Conservation (phyloP, 2,113 vertebrate species). For the Abramis brama region DNA sequence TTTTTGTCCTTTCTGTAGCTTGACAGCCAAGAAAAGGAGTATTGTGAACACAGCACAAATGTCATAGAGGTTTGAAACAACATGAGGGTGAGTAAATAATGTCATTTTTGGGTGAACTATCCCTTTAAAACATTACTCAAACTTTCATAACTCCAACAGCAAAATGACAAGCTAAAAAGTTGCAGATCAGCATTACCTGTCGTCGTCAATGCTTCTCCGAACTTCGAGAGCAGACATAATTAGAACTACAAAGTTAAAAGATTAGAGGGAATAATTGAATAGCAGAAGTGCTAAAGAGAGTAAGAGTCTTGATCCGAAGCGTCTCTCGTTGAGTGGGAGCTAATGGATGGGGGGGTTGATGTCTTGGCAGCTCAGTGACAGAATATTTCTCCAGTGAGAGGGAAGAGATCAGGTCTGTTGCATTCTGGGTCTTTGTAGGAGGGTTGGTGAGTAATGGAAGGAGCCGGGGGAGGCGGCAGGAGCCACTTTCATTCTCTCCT, state of each 20-base stretch:
- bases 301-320: slow-evolving; percentile 8
- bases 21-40: background rate
- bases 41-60: background rate
- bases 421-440: slow-evolving; percentile 22
- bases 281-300: background rate
- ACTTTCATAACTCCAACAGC: background rate
- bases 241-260: slow-evolving; percentile 26
- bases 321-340: background rate
- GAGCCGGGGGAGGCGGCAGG: slow-evolving; percentile 21
- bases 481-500: slow-evolving; percentile 26
- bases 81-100: background rate
- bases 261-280: slow-evolving; percentile 49
- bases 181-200: background rate
- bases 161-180: background rate
- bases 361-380: background rate
- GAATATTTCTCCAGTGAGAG: slow-evolving; percentile 31
- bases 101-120: background rate
- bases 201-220: background rate
- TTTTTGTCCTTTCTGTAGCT: background rate
- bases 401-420: slow-evolving; percentile 25
- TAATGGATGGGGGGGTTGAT: slow-evolving; percentile 22
- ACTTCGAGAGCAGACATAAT: background rate
- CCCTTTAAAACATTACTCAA: background rate
- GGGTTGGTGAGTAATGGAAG: slow-evolving; percentile 9
- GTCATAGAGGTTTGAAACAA: background rate